Evolutionary conservation across 2,888 invertebrate species (phyloP), one percentile per base, ranked within the genome.

Genomic region (Polietes domitor): DNA sequence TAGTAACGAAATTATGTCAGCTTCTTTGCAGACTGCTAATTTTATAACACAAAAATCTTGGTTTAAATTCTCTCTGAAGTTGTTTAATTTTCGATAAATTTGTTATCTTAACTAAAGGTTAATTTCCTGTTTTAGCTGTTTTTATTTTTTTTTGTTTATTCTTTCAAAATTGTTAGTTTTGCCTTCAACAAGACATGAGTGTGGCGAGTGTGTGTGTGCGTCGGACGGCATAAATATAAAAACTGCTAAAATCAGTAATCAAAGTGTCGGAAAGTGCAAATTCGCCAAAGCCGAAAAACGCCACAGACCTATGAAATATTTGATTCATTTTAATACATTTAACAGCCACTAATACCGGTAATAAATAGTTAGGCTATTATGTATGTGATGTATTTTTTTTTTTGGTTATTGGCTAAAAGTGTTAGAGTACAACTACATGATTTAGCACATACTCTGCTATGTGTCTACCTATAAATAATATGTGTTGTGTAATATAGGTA

Each of bases 191-290:
- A 9, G 15, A 21, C 24, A n/a, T 63, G 63, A 32, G 32, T n/a
- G n/a, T n/a, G n/a, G n/a, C 3, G 32, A 32, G 32, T 32, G 32
- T 32, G 32, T 37, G 37, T 37, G 19, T 37, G 19, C 21, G 4
- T 43, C 47, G n/a, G 24, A 19, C 37, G 1, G 43, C 43, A 21
- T 53, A 63, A 19, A 15, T 61, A 41, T 50, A 17, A 50, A 50
- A 17, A 5, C 19, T 50, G 19, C 6, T 6, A n/a, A 24, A n/a
- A 12, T 24, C 7, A 24, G 50, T 28, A 70, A 70, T 70, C 50
- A 50, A 70, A 70, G 7, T 70, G 70, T 70, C 70, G 70, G 70
- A 70, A 70, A n/a, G n/a, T n/a, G n/a, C 50, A 70, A 50, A 26
- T 28, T 24, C 15, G 15, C 24, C 2, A 26, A 24, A 26, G 53